These are phyloP conservation scores for Oryzias woworae DNA, from an alignment of 2,113 vertebrate species.

Conservation along the genomic window DNA sequence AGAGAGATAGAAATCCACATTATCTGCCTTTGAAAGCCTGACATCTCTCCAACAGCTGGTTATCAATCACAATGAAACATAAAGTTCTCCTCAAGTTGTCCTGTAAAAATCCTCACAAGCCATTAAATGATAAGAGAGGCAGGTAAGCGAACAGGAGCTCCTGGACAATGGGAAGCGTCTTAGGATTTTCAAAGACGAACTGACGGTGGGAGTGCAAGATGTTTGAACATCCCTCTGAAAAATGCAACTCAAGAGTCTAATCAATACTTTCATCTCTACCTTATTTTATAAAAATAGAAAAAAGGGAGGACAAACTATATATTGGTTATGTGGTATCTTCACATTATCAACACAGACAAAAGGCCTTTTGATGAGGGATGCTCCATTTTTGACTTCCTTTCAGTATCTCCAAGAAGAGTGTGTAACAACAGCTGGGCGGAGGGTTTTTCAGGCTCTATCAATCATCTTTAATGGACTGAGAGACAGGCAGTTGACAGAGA, in stretches of 20 bases:
- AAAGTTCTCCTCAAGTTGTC: slow-evolving; percentile 72
- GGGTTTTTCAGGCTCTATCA: slow-evolving; percentile 70
- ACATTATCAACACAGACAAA: slow-evolving; percentile 59
- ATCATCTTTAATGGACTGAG: slow-evolving; percentile 82
- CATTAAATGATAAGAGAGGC: slow-evolving; percentile 61
- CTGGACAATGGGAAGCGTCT: slow-evolving; percentile 40
- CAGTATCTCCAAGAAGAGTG: slow-evolving; percentile 64
- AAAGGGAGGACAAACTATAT: background rate
- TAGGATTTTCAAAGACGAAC: slow-evolving; percentile 26
- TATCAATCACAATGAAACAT: slow-evolving; percentile 79
- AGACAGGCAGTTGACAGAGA: slow-evolving; percentile 75
- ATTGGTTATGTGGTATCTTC: slow-evolving; percentile 38
- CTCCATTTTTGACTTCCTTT: slow-evolving; percentile 60
- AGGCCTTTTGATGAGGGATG: slow-evolving; percentile 57
- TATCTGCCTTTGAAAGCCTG: slow-evolving; percentile 76
- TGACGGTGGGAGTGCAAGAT: slow-evolving; percentile 8
- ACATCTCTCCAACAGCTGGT: slow-evolving; percentile 70
- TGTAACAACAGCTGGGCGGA: slow-evolving; percentile 76
- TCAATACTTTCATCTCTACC: slow-evolving; percentile 27
- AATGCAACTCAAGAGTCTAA: slow-evolving; percentile 7
- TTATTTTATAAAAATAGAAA: slow-evolving; percentile 27
- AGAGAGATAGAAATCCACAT: slow-evolving; percentile 79
- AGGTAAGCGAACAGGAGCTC: slow-evolving; percentile 36
- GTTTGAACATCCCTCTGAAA: slow-evolving; percentile 24
- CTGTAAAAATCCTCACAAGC: slow-evolving; percentile 70